Evolutionary conservation across 2,888 invertebrate genomes (phyloP), one percentile per base, ranked within the genome.

Genomic region (Agrotis exclamationis): DNA sequence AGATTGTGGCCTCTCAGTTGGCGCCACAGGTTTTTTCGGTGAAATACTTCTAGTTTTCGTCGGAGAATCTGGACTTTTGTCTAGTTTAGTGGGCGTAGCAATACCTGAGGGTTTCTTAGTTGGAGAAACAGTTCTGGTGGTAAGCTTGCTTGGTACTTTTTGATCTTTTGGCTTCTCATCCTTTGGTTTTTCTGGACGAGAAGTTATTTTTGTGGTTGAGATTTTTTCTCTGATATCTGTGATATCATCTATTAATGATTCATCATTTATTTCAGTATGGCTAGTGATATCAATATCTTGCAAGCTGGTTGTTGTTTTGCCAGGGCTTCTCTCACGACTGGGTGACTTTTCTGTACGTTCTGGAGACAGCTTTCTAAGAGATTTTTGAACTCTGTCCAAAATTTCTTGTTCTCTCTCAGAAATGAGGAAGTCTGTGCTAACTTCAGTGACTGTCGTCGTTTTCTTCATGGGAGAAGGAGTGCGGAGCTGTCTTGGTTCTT

Each of bases 391-490:
- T 84, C 88, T 91, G 59, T 95, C 92, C 20, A 95, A 77, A 78
- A 95, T 90, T 86, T 95, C 93, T 82, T 93, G 92, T 85, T 95
- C 94, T 84, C 92, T 90, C 84, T 96, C 95, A 4, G 93, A 91
- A 45, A 88, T 80, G 11, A 94, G 88, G 63, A 94, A 92, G 53
- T 91, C 89, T 44, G 86, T 86, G 50, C 72, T 90, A 0, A 87
- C 75, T 76, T 91, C 89, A 33, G 85, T 87, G 18, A 80, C 76
- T 66, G 76, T 84, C 14, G 76, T 82, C 13, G 69, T 70, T 73
- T 87, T 88, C 76, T 91, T 91, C n/a, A 80, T 80, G n/a, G 89
- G 90, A 22, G 89, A 90, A 65, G 88, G 89, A 65, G 88, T 87
- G 22, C 88, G 82, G 7, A 85, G 76, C 60, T 85, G 85, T 73